phyloP scores from a whole-genome alignment of 2,797 vertebrate species.

The Antennarius maculatus region DNA sequence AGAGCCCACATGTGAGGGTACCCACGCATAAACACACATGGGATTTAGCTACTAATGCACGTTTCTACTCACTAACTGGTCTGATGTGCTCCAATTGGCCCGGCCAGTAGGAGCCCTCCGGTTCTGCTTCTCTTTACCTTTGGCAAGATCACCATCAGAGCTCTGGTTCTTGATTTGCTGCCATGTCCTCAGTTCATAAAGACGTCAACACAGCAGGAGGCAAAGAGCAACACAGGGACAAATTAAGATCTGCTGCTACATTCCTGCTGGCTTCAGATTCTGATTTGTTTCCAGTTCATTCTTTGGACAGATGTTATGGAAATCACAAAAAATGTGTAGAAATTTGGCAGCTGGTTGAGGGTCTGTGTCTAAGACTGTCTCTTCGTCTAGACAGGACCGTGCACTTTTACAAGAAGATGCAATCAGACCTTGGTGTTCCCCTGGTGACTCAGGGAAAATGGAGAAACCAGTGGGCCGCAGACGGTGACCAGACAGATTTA shows the following conservation, averaged over 20 bases:
- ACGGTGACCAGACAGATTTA: slow-evolving; percentile 38
- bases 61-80: slow-evolving; percentile 23
- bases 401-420: slow-evolving; percentile 46
- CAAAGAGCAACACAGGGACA: background rate
- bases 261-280: background rate
- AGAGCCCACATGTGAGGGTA: slow-evolving; percentile 35
- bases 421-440: slow-evolving; percentile 27
- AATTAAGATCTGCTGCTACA: slow-evolving; percentile 19
- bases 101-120: slow-evolving; percentile 41
- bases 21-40: slow-evolving; percentile 22
- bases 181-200: slow-evolving; percentile 38
- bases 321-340: slow-evolving; percentile 37
- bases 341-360: slow-evolving; percentile 44
- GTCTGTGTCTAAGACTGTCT: slow-evolving; percentile 18
- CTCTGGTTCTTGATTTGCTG: slow-evolving; percentile 37
- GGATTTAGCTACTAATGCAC: slow-evolving; percentile 19
- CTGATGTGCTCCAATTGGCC: slow-evolving; percentile 36
- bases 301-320: slow-evolving; percentile 42
- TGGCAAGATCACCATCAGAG: slow-evolving; percentile 26
- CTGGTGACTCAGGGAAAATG: slow-evolving; percentile 49
- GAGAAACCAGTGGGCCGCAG: slow-evolving; percentile 35
- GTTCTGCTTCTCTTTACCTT: slow-evolving; percentile 38
- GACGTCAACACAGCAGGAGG: slow-evolving; percentile 27
- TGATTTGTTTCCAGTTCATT: slow-evolving; percentile 12
- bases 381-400: slow-evolving; percentile 64